A percentile compares a stretch with the other conserved stretches of the same genome.
phyloP scores from a whole-genome alignment of 2,888 invertebrate species.

The Dioctria rufipes region DNA sequence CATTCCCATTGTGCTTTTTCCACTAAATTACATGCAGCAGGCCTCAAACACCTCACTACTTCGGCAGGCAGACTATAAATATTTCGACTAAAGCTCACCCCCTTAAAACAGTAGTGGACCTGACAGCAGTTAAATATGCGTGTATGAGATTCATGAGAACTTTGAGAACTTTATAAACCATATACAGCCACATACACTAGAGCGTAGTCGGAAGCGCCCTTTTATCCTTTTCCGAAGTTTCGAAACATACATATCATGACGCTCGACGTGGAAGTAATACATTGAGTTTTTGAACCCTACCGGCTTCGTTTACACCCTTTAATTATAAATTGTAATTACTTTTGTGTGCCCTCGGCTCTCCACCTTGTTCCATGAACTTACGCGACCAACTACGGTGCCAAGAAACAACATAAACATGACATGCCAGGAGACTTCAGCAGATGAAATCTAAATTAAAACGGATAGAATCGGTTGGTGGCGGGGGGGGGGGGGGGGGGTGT shows the following conservation, averaged over 20 bases:
- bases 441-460: constrained; percentile 26
- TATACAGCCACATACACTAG: background rate
- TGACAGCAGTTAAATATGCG: constrained; percentile 35
- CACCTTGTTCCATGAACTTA: background rate
- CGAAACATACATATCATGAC: background rate
- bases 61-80: background rate
- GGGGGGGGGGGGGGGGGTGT: background rate
- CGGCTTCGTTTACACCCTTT: constrained; percentile 19
- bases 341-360: constrained; percentile 3
- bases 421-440: background rate
- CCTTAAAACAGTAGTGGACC: constrained; percentile 4
- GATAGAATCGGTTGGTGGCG: background rate
- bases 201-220: background rate
- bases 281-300: constrained; percentile 38
- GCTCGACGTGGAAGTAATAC: constrained; percentile 28
- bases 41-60: constrained; percentile 17
- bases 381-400: background rate
- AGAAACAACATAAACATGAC: background rate
- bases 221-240: background rate
- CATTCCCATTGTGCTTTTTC: constrained; percentile 12
- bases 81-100: constrained; percentile 3
- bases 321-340: constrained; percentile 42
- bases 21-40: constrained; percentile 28
- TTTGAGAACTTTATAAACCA: constrained; percentile 29
- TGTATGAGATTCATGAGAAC: constrained; percentile 34